Evolutionary conservation across 2,797 vertebrate species (phyloP), one percentile per base, ranked within the genome.

Genomic region (Balearica regulorum): DNA sequence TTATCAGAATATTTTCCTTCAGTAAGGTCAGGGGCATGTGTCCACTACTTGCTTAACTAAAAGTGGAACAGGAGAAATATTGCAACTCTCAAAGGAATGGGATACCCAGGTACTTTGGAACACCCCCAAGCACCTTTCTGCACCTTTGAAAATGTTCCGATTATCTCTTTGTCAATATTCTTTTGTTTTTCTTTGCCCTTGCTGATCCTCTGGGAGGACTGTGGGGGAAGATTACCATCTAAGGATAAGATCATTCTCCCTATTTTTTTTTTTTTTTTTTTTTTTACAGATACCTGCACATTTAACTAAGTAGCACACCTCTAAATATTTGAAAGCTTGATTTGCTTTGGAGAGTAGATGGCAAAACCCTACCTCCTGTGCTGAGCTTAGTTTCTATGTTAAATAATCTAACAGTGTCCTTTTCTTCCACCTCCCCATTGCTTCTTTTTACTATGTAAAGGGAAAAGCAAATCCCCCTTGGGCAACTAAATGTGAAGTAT

Each of bases 271-370:
- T 64, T 6, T 46, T 61, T 84, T 66, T 14, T 43, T n/a, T 64
- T 66, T 14, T 43, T 43, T 43, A 77, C 9, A 73, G 55, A 54
- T 46, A 84, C 13, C 11, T 69, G 44, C 55, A 68, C 16, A 54
- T 81, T 79, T 82, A 22, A 62, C 6, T 51, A 90, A 80, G 71
- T 25, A 83, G 31, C 54, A 93, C 35, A 54, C 35, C 29, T 71
- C 83, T 69, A 88, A 96, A 86, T 93, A 93, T 83, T 90, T 83
- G 49, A 95, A 94, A 95, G 28, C 39, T 53, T 89, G 25, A 91
- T 88, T 75, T 48, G 14, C 76, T 93, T 83, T 81, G 76, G 39
- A 79, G 60, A 79, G 28, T 5, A 88, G 33, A 88, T 26, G 29
- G 35, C 15, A 83, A 80, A 90, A 65, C 39, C 2, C 21, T 19